Evolutionary conservation across 2,888 invertebrate genomes (phyloP).

Genomic region (Hypselothyrea guttata): DNA sequence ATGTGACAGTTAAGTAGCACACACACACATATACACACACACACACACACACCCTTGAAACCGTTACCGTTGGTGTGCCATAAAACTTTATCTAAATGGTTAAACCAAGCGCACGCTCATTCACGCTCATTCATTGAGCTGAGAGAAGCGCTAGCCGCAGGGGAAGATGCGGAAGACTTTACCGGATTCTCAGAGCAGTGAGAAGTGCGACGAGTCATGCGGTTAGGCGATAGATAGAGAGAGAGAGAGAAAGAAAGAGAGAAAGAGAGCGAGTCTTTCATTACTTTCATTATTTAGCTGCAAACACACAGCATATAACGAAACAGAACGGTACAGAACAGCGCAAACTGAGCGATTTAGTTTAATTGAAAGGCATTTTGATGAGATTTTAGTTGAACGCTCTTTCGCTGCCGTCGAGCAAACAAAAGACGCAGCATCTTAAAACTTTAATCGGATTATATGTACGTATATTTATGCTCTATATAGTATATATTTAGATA

Average conservation of each 20-base stretch:
- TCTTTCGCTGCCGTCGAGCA: slow-evolving; percentile 35
- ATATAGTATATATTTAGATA: not conserved
- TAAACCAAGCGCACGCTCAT: slow-evolving; percentile 62
- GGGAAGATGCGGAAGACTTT: not conserved
- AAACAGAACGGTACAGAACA: not conserved
- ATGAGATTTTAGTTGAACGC: slow-evolving; percentile 64
- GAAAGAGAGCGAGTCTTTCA: slow-evolving; percentile 48
- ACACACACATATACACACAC: slow-evolving; percentile 10
- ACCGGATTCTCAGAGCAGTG: too few relatives aligned
- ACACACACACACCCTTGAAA: slow-evolving; percentile 22
- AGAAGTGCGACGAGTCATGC: too few relatives aligned
- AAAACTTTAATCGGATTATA: slow-evolving; percentile 21
- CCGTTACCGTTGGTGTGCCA: slow-evolving; percentile 64
- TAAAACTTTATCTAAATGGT: slow-evolving; percentile 75
- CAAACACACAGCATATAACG: slow-evolving; percentile 36
- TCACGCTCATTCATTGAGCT: slow-evolving; percentile 44
- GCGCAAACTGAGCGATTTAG: slow-evolving; percentile 62
- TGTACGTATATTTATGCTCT: not conserved
- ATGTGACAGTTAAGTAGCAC: slow-evolving; percentile 52
- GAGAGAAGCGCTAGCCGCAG: not conserved
- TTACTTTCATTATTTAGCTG: slow-evolving; percentile 67
- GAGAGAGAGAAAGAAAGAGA: slow-evolving; percentile 7
- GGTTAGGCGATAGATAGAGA: not conserved
- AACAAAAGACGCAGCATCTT: not conserved
- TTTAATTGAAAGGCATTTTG: slow-evolving; percentile 69